phyloP scores from a whole-genome alignment of 1,140 invertebrate species.

The Heliconius hermathena region DNA sequence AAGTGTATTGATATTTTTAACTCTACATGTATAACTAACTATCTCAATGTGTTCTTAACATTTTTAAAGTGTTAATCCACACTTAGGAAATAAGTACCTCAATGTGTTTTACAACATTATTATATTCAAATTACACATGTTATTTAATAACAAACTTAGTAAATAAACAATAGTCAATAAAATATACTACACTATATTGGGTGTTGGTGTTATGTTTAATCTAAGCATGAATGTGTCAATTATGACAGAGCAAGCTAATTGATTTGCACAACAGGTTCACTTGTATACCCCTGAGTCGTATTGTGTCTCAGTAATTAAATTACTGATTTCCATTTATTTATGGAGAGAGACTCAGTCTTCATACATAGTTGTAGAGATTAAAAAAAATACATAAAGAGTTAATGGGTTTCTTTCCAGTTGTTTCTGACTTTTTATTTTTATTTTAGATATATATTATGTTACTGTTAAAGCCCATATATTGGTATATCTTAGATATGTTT shows the following conservation, averaged over 20 bases:
- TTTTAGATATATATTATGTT: too few relatives aligned
- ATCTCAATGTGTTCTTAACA: neutral
- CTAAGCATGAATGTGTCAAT: conserved; percentile 13
- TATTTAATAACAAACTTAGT: too few relatives aligned
- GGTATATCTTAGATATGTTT: too few relatives aligned
- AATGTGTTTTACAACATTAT: too few relatives aligned
- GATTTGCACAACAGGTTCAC: conserved; percentile 21
- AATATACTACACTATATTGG: neutral
- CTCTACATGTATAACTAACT: neutral
- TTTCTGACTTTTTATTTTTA: neutral
- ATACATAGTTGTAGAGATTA: neutral
- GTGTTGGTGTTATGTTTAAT: conserved; percentile 14
- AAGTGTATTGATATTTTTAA: neutral
- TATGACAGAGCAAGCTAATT: conserved; percentile 18
- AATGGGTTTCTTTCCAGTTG: neutral
- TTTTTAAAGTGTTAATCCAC: too few relatives aligned
- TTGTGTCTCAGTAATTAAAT: neutral
- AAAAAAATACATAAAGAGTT: neutral
- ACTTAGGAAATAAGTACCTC: too few relatives aligned
- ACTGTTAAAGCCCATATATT: too few relatives aligned
- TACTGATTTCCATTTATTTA: neutral
- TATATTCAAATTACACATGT: too few relatives aligned
- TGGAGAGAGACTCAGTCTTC: neutral
- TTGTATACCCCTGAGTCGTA: conserved; percentile 17
- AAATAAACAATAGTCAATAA: neutral